A percentile compares a stretch with the other conserved stretches of the same genome.
Evolutionary conservation across 2,888 invertebrate species (phyloP).

Genomic region (Drosophila putrida): DNA sequence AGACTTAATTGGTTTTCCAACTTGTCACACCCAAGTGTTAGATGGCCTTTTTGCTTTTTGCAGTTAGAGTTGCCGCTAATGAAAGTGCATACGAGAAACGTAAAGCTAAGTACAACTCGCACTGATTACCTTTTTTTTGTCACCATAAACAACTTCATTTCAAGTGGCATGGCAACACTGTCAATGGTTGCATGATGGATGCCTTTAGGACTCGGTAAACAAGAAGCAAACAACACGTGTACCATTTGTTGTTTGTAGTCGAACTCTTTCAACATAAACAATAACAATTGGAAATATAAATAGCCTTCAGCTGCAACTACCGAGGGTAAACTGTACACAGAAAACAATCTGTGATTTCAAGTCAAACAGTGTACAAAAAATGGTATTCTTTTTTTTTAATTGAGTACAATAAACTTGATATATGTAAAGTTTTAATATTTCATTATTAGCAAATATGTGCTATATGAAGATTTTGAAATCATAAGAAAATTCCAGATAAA

Average conservation of each 20-base stretch:
- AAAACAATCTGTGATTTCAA: too few relatives aligned
- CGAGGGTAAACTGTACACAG: not conserved
- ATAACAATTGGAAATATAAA: slow-evolving; percentile 23
- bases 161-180: slow-evolving; percentile 13
- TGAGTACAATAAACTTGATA: too few relatives aligned
- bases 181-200: slow-evolving; percentile 1
- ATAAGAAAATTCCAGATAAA: too few relatives aligned
- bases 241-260: slow-evolving; percentile 10
- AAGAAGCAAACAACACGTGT: slow-evolving; percentile 18
- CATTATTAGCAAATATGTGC: too few relatives aligned
- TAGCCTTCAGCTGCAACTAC: slow-evolving; percentile 7
- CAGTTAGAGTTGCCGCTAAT: slow-evolving; percentile 1
- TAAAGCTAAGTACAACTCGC: not conserved
- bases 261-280: slow-evolving; percentile 11
- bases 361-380: too few relatives aligned
- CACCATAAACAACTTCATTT: slow-evolving; percentile 3
- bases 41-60: not conserved
- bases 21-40: slow-evolving; percentile 11
- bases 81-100: slow-evolving; percentile 6
- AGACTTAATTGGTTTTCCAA: slow-evolving; percentile 28
- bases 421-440: too few relatives aligned
- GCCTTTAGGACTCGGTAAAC: slow-evolving; percentile 2
- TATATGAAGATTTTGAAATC: too few relatives aligned
- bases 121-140: slow-evolving; percentile 5
- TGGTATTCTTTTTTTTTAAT: too few relatives aligned